Conservation (phyloP, 2,797 vertebrate species). For the Platalea minor region DNA sequence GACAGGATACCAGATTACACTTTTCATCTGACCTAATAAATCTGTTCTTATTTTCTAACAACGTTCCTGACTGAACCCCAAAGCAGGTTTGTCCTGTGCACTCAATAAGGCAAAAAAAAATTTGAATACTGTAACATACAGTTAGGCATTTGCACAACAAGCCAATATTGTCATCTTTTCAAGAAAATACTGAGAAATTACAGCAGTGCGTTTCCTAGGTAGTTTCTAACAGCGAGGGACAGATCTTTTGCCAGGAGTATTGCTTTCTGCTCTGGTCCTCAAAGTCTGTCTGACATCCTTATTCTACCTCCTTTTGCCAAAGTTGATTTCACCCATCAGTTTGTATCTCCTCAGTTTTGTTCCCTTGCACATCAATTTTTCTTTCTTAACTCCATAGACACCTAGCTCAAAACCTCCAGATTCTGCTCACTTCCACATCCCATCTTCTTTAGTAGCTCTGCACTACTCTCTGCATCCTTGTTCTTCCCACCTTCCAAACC, state of each 20-base stretch:
- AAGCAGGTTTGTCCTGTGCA: background rate
- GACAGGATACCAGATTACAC: background rate
- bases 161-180: background rate
- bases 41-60: background rate
- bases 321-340: background rate
- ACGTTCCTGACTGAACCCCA: background rate
- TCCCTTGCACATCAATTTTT: accelerated
- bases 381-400: background rate
- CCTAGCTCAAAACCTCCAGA: background rate
- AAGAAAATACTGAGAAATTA: background rate
- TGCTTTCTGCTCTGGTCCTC: background rate
- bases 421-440: background rate
- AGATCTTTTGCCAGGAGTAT: background rate
- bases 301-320: background rate
- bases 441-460: background rate
- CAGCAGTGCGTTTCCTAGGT: background rate
- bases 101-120: background rate
- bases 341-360: background rate
- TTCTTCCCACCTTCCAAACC: background rate
- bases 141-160: background rate
- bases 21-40: background rate
- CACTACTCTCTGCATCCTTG: background rate
- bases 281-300: background rate
- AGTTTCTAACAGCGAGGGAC: background rate
- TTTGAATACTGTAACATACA: background rate